Evolutionary conservation across 2,113 vertebrate genomes (phyloP), one percentile per base, ranked within the genome.

Genomic region (Prochilodus magdalenae): DNA sequence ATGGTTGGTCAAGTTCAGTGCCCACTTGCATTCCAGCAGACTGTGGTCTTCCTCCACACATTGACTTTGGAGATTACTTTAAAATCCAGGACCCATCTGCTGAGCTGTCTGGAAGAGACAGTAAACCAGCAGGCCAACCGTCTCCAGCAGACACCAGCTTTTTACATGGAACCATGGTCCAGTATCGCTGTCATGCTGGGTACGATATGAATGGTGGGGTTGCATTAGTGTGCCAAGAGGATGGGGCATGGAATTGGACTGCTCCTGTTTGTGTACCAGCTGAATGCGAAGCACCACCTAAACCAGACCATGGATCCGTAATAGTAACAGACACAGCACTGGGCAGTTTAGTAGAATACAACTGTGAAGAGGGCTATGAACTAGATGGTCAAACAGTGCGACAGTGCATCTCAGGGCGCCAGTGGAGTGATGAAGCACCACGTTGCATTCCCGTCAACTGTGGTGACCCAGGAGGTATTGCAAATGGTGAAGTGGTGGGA

Each of bases 1-100:
- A 88, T 0, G 97, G 96, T 2, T 99, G 98, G 98, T 98, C 97
- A 0, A 95, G 96, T 84, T 86, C 95, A 30, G 91, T 93, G 18
- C 98, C 98, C 0, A 0, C 91, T 0, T 99, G 98, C 51, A 90
- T 95, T 13, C 95, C 94, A 0, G 94, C 94, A 4, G 98, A 99
- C 86, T 99, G 98, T 24, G 98, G 97, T 36, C 93, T 99, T 40
- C 98, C 98, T 80, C 98, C 98, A 40, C 97, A 99, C 88, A 96
- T 98, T 73, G 98, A 99, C 86, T 99, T 99, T 30, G 98, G 98
- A 20, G 96, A 97, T 18, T 98, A 96, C 0, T 4, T 91, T 10
- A 93, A 94, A 73, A 70, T 96, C 79, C 63, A 67, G 11, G 84
- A 90, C 57, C 81, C 77, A 24, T 33, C 62, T 15, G 29, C 76